Conservation (phyloP, 35 echinoderm and acorn worm species). For the Chiridota heheva region DNA sequence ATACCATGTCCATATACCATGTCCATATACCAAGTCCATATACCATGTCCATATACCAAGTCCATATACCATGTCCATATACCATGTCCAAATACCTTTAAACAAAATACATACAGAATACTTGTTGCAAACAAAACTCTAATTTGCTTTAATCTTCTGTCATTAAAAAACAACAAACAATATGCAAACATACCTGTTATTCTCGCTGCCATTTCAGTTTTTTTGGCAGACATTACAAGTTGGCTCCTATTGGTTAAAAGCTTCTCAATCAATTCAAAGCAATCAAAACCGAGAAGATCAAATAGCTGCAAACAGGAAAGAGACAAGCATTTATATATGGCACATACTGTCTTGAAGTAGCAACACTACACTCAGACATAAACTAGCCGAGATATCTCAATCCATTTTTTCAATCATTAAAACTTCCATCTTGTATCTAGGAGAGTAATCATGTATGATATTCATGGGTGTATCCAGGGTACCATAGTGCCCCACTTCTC, state of each 20-base stretch:
- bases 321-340: background rate
- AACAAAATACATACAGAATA: background rate
- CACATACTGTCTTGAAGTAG: background rate
- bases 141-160: background rate
- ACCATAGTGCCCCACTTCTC: background rate
- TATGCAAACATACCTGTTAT: conserved; percentile 59
- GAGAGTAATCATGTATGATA: background rate
- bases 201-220: conserved; percentile 40
- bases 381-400: background rate
- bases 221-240: conserved; percentile 52
- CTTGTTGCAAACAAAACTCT: background rate
- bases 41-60: too few relatives aligned
- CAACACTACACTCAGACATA: background rate
- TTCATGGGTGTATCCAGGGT: background rate
- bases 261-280: conserved; percentile 91
- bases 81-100: background rate
- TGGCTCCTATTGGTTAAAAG: conserved; percentile 60
- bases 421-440: background rate
- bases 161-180: background rate
- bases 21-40: too few relatives aligned
- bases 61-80: too few relatives aligned
- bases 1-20: too few relatives aligned
- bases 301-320: conserved; percentile 65
- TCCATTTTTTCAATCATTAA: background rate
- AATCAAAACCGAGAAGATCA: conserved; percentile 92